phyloP scores from a whole-genome alignment of 2,888 invertebrate species.

The Exocentrus adspersus region DNA sequence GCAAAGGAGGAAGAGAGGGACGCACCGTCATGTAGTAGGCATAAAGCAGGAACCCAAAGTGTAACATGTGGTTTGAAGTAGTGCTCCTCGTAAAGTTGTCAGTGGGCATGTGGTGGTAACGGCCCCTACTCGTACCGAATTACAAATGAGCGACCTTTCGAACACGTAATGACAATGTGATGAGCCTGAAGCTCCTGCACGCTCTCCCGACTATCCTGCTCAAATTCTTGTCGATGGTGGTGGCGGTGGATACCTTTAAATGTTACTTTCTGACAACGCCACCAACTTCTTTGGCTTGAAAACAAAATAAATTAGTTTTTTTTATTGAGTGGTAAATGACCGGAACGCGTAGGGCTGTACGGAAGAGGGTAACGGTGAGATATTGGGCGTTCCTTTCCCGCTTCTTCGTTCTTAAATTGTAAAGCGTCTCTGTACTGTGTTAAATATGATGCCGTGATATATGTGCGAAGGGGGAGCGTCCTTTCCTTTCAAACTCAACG shows the following conservation, averaged over 20 bases:
- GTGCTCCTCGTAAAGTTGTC: slow-evolving; percentile 65
- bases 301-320: slow-evolving; percentile 45
- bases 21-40: slow-evolving; percentile 62
- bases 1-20: slow-evolving; percentile 51
- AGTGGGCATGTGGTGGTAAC: slow-evolving; percentile 64
- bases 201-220: not conserved
- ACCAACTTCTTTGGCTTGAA: too few species aligned
- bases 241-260: too few species aligned
- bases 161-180: slow-evolving; percentile 63
- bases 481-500: slow-evolving; percentile 56
- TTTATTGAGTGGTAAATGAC: slow-evolving; percentile 48
- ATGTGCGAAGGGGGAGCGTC: slow-evolving; percentile 55
- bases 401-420: slow-evolving; percentile 47
- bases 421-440: slow-evolving; percentile 43
- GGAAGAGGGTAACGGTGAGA: slow-evolving; percentile 40
- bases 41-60: slow-evolving; percentile 63
- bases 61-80: slow-evolving; percentile 66
- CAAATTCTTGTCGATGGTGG: too few species aligned
- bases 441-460: slow-evolving; percentile 53
- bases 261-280: too few species aligned
- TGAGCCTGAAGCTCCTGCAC: slow-evolving; percentile 48
- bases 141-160: slow-evolving; percentile 60
- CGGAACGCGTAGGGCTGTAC: slow-evolving; percentile 49
- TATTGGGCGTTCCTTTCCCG: slow-evolving; percentile 38
- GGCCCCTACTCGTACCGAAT: slow-evolving; percentile 61